These are phyloP conservation scores for Thecocarcelia acutangulata DNA, from an alignment of 2,888 invertebrate genomes.

Conservation along the genomic window DNA sequence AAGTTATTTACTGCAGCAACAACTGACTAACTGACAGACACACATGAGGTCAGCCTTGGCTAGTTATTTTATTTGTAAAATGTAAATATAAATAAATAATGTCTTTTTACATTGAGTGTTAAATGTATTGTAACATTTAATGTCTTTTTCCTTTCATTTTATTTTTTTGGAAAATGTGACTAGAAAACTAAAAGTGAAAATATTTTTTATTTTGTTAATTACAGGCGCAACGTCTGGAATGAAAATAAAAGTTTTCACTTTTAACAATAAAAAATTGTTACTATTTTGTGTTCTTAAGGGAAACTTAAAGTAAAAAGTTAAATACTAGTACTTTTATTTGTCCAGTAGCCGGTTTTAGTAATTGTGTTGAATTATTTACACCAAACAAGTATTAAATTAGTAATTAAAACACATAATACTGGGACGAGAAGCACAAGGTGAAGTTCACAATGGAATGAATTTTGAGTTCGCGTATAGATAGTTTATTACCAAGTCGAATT, in stretches of 20 bases:
- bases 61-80: slow-evolving; percentile 20
- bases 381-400: slow-evolving; percentile 5
- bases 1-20: slow-evolving; percentile 6
- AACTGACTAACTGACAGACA: background rate
- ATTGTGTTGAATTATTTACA: slow-evolving; percentile 21
- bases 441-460: too few relatives aligned
- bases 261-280: slow-evolving; percentile 29
- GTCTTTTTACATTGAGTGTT: slow-evolving; percentile 12
- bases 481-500: too few relatives aligned
- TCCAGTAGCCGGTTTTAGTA: slow-evolving; percentile 20
- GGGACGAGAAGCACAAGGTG: background rate
- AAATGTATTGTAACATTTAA: slow-evolving; percentile 13
- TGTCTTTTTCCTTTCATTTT: background rate
- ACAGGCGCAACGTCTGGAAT: slow-evolving; percentile 1
- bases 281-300: slow-evolving; percentile 24
- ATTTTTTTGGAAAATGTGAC: slow-evolving; percentile 21
- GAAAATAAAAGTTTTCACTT: slow-evolving; percentile 20
- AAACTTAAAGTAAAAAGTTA: background rate
- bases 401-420: slow-evolving; percentile 13
- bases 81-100: slow-evolving; percentile 36
- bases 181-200: slow-evolving; percentile 40
- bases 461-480: too few relatives aligned
- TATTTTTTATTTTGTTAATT: slow-evolving; percentile 17
- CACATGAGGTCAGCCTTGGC: slow-evolving; percentile 4
- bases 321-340: background rate